These are phyloP conservation scores for Poecile atricapillus DNA, from an alignment of 2,113 vertebrate genomes.

Conservation along the genomic window DNA sequence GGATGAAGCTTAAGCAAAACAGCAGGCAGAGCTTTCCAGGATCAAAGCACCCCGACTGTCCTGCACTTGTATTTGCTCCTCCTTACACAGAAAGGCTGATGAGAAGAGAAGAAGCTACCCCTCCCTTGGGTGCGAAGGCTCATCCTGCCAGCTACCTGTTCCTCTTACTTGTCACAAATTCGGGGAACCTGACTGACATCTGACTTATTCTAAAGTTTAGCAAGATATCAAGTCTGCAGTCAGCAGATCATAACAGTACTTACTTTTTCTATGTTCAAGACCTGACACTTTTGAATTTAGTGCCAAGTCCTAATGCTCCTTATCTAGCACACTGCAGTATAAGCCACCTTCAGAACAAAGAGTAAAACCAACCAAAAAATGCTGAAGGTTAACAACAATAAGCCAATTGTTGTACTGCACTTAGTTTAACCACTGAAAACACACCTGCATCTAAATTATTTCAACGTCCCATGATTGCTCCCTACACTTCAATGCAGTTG, in stretches of 20 bases:
- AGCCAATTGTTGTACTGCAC: background rate
- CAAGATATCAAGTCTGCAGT: background rate
- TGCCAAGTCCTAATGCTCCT: background rate
- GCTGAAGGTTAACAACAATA: background rate
- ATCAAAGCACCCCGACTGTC: background rate
- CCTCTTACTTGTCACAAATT: background rate
- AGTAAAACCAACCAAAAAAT: background rate
- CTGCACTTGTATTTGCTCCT: background rate
- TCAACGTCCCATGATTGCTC: background rate
- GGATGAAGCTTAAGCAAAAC: background rate
- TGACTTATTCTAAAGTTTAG: background rate
- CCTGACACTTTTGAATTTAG: background rate
- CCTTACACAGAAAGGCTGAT: background rate
- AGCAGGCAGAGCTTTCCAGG: background rate
- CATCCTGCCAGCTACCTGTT: background rate
- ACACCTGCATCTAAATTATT: background rate
- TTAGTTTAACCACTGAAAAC: background rate
- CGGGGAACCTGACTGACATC: background rate
- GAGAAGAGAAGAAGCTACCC: background rate
- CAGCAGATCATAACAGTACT: background rate
- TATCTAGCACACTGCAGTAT: background rate
- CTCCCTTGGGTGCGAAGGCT: background rate
- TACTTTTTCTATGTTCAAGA: accelerated
- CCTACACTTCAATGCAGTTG: background rate
- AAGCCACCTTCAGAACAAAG: background rate